Evolutionary conservation across 2,113 vertebrate species (phyloP), one percentile per base, ranked within the genome.

Genomic region (Crypturellus undulatus): DNA sequence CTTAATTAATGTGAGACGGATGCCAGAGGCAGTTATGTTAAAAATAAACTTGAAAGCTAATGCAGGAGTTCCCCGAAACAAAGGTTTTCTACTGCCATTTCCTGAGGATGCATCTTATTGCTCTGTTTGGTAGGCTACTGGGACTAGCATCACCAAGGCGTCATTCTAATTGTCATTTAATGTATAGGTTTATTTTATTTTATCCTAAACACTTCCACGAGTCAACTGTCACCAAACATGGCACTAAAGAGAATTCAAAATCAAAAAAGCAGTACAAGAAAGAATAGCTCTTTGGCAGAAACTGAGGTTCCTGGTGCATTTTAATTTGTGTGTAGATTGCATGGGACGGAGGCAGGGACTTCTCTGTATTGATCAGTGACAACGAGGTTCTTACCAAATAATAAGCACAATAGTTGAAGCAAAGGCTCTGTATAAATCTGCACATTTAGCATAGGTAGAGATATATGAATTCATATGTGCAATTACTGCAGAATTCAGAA

Each of bases 171-270:
- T 89, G 85, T 78, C 84, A 63, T 49, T 95, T 94, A 89, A 72
- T 65, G 2, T 19, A 84, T 58, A 71, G 34, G 10, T 81, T 76
- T 81, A 42, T 82, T 89, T 78, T 72, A 83, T 72, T 93, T 87
- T 40, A 42, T 90, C 47, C 62, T 81, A 89, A 79, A 54, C 21
- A 42, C 12, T 83, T 87, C 38, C 36, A 64, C 62, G 65, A 68
- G 40, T 92, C 17, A 75, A 45, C 71, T 26, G 71, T 79, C 85
- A 88, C 68, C 65, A 76, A 81, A 16, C 26, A 25, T 84, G 80
- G n/a, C 86, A 92, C 90, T 58, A 96, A 93, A 96, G 73, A 92
- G 94, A 97, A 97, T 95, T 81, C 26, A 90, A 87, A 95, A 96
- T 96, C 77, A 96, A 96, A 87, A 36, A 81, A 92, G 47, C 40